Evolutionary conservation across 2,113 vertebrate genomes (phyloP).

Genomic region (Hippopotamus amphibius): DNA sequence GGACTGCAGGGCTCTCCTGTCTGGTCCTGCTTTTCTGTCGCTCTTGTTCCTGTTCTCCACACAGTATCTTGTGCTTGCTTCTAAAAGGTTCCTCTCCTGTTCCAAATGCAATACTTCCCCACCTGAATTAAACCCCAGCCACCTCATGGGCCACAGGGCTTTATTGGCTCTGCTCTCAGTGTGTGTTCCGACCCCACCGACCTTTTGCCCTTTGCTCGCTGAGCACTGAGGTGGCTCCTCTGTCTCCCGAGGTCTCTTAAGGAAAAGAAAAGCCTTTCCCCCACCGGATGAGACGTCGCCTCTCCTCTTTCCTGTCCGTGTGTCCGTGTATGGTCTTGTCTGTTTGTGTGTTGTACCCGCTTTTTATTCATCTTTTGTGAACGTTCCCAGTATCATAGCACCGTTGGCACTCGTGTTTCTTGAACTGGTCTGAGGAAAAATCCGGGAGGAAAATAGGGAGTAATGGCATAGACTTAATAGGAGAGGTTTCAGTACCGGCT

Average conservation of each 20-base stretch:
- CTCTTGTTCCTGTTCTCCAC: neutral
- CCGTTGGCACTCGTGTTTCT: neutral
- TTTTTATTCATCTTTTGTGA: neutral
- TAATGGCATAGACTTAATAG: neutral
- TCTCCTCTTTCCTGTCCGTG: neutral
- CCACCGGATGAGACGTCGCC: neutral
- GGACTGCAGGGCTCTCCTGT: fast-evolving
- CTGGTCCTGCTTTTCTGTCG: neutral
- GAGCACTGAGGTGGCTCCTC: neutral
- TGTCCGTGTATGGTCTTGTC: neutral
- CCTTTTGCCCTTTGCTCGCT: neutral
- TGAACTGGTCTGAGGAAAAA: neutral
- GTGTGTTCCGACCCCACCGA: fast-evolving
- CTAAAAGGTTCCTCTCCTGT: neutral
- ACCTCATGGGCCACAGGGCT: neutral
- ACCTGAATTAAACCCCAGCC: neutral
- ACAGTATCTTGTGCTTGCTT: neutral
- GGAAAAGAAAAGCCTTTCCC: neutral
- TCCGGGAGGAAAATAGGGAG: neutral
- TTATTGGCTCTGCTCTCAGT: neutral
- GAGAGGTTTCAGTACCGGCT: neutral
- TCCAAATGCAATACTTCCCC: neutral
- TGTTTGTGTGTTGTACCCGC: neutral
- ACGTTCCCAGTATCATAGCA: neutral
- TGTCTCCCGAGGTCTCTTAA: neutral